Evolutionary conservation across 1,140 invertebrate species (phyloP), one percentile per base, ranked within the genome.

Genomic region (Cyclina sinensis): DNA sequence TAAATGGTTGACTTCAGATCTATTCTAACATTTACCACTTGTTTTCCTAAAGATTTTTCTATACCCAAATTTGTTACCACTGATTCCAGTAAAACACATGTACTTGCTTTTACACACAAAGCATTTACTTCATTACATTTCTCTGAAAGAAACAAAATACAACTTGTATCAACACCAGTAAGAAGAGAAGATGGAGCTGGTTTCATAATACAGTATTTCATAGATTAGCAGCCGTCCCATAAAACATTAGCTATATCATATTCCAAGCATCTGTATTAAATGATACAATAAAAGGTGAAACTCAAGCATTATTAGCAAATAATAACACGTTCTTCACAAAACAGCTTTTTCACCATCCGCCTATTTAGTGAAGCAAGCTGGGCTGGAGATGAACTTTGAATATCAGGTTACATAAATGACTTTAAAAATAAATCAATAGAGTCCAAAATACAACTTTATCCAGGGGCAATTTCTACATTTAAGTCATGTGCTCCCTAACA

Each of bases 241-340:
- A 35, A 51, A 76, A 76, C 73, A 76, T 76, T 46, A 76, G 32
- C 39, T 27, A 18, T 76, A 76, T 76, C 73, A 46, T 9, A 16
- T 76, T 48, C 18, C 73, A 3, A 11, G 73, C 39, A 46, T 76
- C 39, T 76, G 73, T 48, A 76, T 35, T 46, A 32, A 48, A 76
- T 76, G 73, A 76, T 76, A 48, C 9, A 18, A 76, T 76, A 48
- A 76, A 76, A 76, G 35, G 39, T 76, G 39, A 46, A 76, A 76
- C 27, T 76, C 46, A 16, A 76, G 73, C 46, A 48, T 76, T 76
- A 76, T 46, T 76, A 76, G 73, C 39, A 51, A 48, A 76, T 76
- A 76, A 76, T 76, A 76, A 76, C 39, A 48, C 73, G 24, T 35
- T 70, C 35, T 37, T 70, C 24, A 51, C 39, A 76, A 76, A 51